Percentiles rank a stretch among this genome's conserved stretches.
Conservation (phyloP, 2,888 invertebrate species). For the Taenaris catops region DNA sequence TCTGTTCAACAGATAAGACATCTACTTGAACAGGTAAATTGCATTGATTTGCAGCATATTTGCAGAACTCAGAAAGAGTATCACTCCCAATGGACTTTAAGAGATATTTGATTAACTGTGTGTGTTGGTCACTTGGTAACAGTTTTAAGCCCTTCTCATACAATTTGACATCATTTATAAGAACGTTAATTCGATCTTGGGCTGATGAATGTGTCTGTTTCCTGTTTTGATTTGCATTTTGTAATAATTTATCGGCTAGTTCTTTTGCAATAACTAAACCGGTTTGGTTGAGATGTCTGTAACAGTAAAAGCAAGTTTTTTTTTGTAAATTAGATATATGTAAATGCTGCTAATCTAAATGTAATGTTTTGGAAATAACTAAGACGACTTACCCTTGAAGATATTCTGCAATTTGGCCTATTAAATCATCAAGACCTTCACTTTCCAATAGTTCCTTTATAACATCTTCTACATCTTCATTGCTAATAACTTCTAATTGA, state of each 20-base stretch:
- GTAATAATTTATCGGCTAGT: conserved; percentile 86
- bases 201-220: conserved; percentile 90
- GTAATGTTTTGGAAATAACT: no score
- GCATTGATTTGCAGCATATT: conserved; percentile 88
- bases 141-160: conserved; percentile 89
- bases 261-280: conserved; percentile 85
- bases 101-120: conserved; percentile 88
- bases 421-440: conserved; percentile 86
- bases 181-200: conserved; percentile 89
- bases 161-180: conserved; percentile 86
- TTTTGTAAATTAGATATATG: no score
- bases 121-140: conserved; percentile 82
- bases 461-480: conserved; percentile 83
- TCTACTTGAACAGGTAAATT: conserved; percentile 82
- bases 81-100: conserved; percentile 92
- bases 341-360: no score
- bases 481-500: conserved; percentile 82
- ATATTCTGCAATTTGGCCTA: conserved; percentile 83
- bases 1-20: conserved; percentile 82
- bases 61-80: conserved; percentile 87
- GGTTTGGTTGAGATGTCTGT: conserved; percentile 82
- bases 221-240: conserved; percentile 83
- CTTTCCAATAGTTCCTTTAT: conserved; percentile 82
- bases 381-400: conserved; percentile 84
- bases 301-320: no score